Conservation (phyloP, 1,140 invertebrate species). For the Sesamia nonagrioides region DNA sequence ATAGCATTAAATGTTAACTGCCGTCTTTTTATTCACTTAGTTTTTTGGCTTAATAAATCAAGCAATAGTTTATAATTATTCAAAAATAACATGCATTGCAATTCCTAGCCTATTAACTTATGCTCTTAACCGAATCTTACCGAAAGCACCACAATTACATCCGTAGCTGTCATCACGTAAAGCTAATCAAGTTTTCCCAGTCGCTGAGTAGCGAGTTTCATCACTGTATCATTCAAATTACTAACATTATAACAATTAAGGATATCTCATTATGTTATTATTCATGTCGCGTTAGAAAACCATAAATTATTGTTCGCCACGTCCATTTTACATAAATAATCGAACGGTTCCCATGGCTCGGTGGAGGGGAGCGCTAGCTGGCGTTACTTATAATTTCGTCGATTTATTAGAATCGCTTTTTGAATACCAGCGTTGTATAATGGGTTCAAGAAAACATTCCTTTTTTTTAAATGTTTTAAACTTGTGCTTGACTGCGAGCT, state of each 20-base stretch:
- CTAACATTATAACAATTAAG: conserved; percentile 35
- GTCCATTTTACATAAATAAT: conserved; percentile 47
- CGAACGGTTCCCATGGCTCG: conserved; percentile 26
- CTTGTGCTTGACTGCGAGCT: no score
- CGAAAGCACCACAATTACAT: no score
- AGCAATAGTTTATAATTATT: no score
- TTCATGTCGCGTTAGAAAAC: conserved; percentile 31
- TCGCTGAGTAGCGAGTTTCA: conserved; percentile 17
- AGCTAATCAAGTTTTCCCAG: conserved; percentile 31
- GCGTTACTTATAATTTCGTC: conserved; percentile 26
- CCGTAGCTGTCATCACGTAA: background rate
- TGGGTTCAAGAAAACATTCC: no score
- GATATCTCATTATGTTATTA: conserved; percentile 20
- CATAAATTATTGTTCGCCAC: conserved; percentile 41
- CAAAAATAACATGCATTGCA: no score
- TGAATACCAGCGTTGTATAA: conserved; percentile 15
- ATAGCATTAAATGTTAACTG: no score
- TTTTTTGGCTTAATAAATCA: no score
- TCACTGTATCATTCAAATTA: conserved; percentile 37
- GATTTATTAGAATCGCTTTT: conserved; percentile 30
- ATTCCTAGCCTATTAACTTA: no score
- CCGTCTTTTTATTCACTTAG: no score
- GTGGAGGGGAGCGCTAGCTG: background rate
- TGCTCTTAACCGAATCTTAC: no score
- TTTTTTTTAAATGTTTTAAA: no score